These are phyloP conservation scores for Drosophila meridionalis DNA, from an alignment of 2,888 invertebrate genomes.

Conservation along the genomic window DNA sequence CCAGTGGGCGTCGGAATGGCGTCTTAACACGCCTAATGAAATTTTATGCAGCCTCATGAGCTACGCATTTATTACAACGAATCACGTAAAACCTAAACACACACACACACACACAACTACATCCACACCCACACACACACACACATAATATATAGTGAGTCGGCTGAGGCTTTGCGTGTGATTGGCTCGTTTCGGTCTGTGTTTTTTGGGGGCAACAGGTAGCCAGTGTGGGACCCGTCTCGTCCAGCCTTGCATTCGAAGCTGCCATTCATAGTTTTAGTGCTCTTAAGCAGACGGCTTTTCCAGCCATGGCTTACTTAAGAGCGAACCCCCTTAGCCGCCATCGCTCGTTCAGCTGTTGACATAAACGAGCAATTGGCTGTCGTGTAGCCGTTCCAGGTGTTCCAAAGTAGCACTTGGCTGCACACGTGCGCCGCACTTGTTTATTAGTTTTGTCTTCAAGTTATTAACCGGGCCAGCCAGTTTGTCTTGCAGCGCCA, in stretches of 20 bases:
- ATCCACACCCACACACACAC: background rate
- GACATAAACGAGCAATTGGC: constrained; percentile 54
- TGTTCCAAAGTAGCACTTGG: constrained; percentile 40
- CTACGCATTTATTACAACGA: constrained; percentile 70
- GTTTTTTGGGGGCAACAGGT: constrained; percentile 47
- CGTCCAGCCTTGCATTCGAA: constrained; percentile 1
- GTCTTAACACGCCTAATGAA: constrained; percentile 75
- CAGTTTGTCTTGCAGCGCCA: constrained; percentile 6
- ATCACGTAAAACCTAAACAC: constrained; percentile 57
- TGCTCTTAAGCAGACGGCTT: constrained; percentile 52
- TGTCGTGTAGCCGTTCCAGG: constrained; percentile 33
- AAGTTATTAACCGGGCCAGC: constrained; percentile 31
- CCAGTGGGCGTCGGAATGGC: constrained; percentile 58
- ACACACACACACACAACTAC: constrained; percentile 6
- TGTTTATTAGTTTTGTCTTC: constrained; percentile 46
- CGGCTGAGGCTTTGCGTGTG: constrained; percentile 45
- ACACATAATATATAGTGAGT: background rate
- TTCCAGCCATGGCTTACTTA: constrained; percentile 16
- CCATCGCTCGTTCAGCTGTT: constrained; percentile 20
- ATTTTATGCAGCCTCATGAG: constrained; percentile 76
- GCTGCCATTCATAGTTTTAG: constrained; percentile 61
- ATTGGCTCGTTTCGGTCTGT: constrained; percentile 27
- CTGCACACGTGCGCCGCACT: constrained; percentile 26
- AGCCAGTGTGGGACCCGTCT: constrained; percentile 13
- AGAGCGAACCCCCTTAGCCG: background rate